Evolutionary conservation across 2,113 vertebrate genomes (phyloP), one percentile per base, ranked within the genome.

Genomic region (Chiloscyllium plagiosum): DNA sequence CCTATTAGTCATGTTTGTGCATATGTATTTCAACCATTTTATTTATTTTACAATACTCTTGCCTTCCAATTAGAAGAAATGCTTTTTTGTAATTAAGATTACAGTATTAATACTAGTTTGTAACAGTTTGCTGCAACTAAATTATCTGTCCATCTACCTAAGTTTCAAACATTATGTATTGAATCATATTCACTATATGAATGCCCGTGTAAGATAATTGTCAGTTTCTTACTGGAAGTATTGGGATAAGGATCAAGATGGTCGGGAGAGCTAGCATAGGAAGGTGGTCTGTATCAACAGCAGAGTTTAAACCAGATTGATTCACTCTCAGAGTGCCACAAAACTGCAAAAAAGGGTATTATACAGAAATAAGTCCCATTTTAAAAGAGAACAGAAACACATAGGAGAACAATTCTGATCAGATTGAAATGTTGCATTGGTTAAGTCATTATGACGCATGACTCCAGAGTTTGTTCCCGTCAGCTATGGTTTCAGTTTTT

Each of bases 401-500:
- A 61, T 61, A 13, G 29, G 37, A 70, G n/a, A 94, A 94, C 42
- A 47, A 7, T 4, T 83, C 42, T 42, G 66, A 70, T 94, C 6
- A 15, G 37, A 70, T 29, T 10, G 22, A 69, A 68, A 70, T 17
- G 42, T 72, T 17, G 8, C 8, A 22, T 8, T 70, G 92, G 37
- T 47, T 7, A 47, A 47, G 42, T 72, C 24, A 70, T 24, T 26
- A 61, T 90, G 56, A 70, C 61, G 37, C 56, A 33, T 70, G 42
- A 24, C 68, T 72, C 33, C 22, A 33, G 19, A 66, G n/a, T 66
- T 66, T 66, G 17, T 47, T 69, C 42, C 29, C 33, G 20, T 72
- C 93, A 47, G 12, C 24, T 47, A 70, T 12, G 70, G 20, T 12
- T 33, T 98, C 97, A 98, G 97, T 98, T 96, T 96, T 96, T 97